A percentile compares a stretch with the other conserved stretches of the same genome.
Evolutionary conservation across 2,888 invertebrate species (phyloP).

Genomic region (Ennomos erosarius): DNA sequence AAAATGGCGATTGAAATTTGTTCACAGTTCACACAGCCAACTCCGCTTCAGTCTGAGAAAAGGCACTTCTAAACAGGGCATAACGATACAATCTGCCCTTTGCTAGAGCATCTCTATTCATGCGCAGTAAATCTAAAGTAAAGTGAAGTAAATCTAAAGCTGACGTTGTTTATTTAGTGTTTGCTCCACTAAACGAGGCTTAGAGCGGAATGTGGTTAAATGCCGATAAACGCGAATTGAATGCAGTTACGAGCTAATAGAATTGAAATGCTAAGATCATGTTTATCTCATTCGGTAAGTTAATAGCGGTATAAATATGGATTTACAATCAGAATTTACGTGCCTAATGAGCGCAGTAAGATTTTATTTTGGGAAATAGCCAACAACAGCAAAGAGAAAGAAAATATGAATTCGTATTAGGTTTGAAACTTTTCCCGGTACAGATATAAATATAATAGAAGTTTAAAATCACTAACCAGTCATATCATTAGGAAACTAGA

Average conservation of each 20-base stretch:
- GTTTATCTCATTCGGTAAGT: slow-evolving; percentile 8
- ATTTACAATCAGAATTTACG: too few relatives aligned
- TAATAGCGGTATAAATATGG: not conserved
- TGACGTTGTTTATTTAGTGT: slow-evolving; percentile 39
- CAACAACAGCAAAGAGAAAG: too few relatives aligned
- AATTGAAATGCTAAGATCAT: slow-evolving; percentile 9
- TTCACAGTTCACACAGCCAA: slow-evolving; percentile 23
- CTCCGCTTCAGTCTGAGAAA: slow-evolving; percentile 9
- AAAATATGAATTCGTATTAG: too few relatives aligned
- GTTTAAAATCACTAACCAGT: too few relatives aligned
- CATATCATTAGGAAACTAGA: too few relatives aligned
- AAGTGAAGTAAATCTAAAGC: slow-evolving; percentile 28
- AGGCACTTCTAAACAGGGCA: slow-evolving; percentile 18
- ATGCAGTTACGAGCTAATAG: slow-evolving; percentile 11
- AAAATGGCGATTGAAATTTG: slow-evolving; percentile 14
- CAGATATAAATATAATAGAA: too few relatives aligned
- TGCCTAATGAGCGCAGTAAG: too few relatives aligned
- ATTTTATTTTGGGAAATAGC: too few relatives aligned
- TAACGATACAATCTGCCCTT: slow-evolving; percentile 41
- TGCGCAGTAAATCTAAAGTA: slow-evolving; percentile 31
- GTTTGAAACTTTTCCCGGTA: too few relatives aligned
- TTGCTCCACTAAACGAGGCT: slow-evolving; percentile 28
- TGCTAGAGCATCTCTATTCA: slow-evolving; percentile 40
- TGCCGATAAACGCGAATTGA: slow-evolving; percentile 29
- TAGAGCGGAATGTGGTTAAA: slow-evolving; percentile 37